These are phyloP conservation scores for Tiliacea citrago DNA, from an alignment of 2,888 invertebrate genomes.

Conservation along the genomic window DNA sequence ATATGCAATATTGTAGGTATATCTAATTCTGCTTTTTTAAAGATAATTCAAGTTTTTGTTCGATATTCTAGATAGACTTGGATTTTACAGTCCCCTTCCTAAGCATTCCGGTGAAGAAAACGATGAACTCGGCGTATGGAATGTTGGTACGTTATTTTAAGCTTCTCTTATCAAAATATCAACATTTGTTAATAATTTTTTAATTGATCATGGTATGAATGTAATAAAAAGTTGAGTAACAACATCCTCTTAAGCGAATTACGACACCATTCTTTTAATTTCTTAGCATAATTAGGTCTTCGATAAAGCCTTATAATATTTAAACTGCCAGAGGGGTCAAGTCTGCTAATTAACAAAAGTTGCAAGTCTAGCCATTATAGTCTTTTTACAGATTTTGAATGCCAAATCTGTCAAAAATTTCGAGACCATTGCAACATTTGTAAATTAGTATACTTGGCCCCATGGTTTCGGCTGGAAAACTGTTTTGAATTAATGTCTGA, in stretches of 20 bases:
- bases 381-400: background rate
- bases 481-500: background rate
- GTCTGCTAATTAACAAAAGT: background rate
- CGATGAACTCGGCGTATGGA: constrained; percentile 81
- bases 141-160: constrained; percentile 64
- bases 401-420: background rate
- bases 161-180: no score
- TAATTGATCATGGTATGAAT: no score
- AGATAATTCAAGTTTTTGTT: background rate
- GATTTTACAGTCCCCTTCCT: constrained; percentile 93
- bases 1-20: no score
- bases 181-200: no score
- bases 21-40: background rate
- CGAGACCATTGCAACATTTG: background rate
- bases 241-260: no score
- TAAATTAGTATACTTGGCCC: background rate
- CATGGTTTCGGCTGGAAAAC: background rate
- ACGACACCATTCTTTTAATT: background rate
- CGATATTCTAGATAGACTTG: constrained; percentile 90
- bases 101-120: constrained; percentile 91
- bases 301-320: background rate
- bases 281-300: background rate
- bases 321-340: no score
- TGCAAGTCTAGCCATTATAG: background rate
- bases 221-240: background rate